Base-by-base conservation (phyloP, 1,140 invertebrate genomes). In the Ylistrum balloti region DNA sequence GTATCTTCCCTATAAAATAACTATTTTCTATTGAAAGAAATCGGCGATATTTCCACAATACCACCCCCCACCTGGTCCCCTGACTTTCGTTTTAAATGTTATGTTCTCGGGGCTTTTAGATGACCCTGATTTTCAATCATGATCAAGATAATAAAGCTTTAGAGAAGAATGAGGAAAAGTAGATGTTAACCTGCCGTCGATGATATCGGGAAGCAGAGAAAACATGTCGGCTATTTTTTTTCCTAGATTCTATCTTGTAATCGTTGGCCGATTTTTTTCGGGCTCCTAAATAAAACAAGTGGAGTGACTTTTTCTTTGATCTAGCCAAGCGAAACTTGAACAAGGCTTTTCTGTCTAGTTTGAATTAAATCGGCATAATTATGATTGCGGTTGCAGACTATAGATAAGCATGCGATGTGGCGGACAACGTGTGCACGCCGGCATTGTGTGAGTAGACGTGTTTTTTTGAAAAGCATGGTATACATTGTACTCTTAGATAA, bases 151-250 rank as follows among this genome's bases (percentile, higher is more conserved):
- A 28, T 28, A 45, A 74, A 74, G n/a, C 56, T n/a, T 7, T 28
- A 74, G 28, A 74, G 56, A 74, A 74, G 56, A 74, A 74, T 74
- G 56, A 74, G n/a, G n/a, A 74, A 74, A n/a, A 74, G n/a, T 28
- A 5, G 28, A n/a, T 17, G 22, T 74, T 28, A 74, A 74, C 56
- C 56, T 5, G 11, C 56, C 5, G 56, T 74, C 28, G 56, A 74
- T 74, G 56, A 74, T 74, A 74, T 74, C 56, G 22, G n/a, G 56
- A 74, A 11, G n/a, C n/a, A 74, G 56, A 74, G 56, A 74, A 74
- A 74, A 28, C 56, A 74, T 74, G 56, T 74, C 56, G 56, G n/a
- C 9, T 28, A 5, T n/a, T 74, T 74, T 74, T 74, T 74, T 74
- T 74, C n/a, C 9, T 28, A 74, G 56, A 74, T 74, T 74, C 56